phyloP scores from a whole-genome alignment of 2,797 vertebrate genomes.

The Huso huso region DNA sequence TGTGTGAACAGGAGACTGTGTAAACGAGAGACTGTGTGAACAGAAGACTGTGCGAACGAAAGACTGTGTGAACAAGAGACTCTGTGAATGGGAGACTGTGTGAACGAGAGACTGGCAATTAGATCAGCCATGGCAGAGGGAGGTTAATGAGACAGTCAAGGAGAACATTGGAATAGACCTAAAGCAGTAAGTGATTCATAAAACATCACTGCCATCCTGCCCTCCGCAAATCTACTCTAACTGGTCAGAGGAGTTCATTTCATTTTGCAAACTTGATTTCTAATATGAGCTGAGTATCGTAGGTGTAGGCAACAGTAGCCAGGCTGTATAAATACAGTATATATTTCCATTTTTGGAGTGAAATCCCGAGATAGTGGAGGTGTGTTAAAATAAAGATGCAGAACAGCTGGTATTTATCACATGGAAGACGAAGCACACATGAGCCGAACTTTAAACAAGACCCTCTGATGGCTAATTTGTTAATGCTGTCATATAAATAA shows the following conservation, averaged over 20 bases:
- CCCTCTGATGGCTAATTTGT: slow-evolving; percentile 6
- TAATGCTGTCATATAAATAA: slow-evolving; percentile 19
- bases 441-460: slow-evolving; percentile 27
- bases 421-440: slow-evolving; percentile 19
- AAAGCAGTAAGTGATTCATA: slow-evolving; percentile 2
- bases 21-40: too few species aligned
- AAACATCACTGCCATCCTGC: background rate
- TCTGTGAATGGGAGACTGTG: too few species aligned
- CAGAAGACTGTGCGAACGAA: too few species aligned
- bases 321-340: slow-evolving; percentile 4
- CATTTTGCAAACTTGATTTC: background rate
- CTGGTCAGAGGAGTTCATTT: background rate
- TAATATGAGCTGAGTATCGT: slow-evolving; percentile 4
- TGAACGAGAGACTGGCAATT: slow-evolving; percentile 19
- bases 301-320: background rate
- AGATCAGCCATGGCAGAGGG: slow-evolving; percentile 35
- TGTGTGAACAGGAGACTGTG: too few species aligned
- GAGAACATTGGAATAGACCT: slow-evolving; percentile 11
- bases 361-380: slow-evolving; percentile 17
- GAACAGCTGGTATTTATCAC: slow-evolving; percentile 30
- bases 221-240: slow-evolving; percentile 1
- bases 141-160: slow-evolving; percentile 38
- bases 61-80: too few species aligned
- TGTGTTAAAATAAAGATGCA: slow-evolving; percentile 7
- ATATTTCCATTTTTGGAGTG: slow-evolving; percentile 24